Base-by-base conservation (phyloP, 2,113 vertebrate genomes). In the Campylomormyrus numenius region DNA sequence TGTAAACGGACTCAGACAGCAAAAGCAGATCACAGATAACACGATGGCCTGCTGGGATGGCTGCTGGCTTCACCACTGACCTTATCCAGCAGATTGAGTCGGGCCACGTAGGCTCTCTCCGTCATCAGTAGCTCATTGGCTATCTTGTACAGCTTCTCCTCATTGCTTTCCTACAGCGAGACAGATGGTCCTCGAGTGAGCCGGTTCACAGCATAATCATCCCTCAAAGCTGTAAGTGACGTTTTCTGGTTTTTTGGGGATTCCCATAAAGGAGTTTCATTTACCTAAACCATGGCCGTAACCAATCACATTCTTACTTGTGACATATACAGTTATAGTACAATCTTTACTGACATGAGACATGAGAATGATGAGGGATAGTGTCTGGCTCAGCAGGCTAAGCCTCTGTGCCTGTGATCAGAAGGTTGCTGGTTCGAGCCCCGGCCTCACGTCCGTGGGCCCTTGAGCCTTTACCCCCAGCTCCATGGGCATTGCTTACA, bases 131-230 rank as follows among this genome's bases (percentile, higher is more conserved):
- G 98, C 93, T 99, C 98, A 70, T 91, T 99, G 92, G 97, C 98
- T 91, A 99, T 99, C 92, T 99, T 99, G 91, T 97, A 97, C 86
- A 97, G 96, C 94, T 99, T 99, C 94, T 99, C 95, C 53, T 99
- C 97, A 5, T 99, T 96, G 49, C 97, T 99, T 92, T 99, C 98
- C 98, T 99, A 91, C 2, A 93, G 91, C 3, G 91, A 89, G 90
- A 91, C 90, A 50, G 31, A 80, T 5, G 48, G 49, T 24, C 45
- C 15, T 45, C 5, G 5, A 58, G 35, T 7, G 31, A 83, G 10
- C 6, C 2, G 2, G 53, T 31, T 42, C 39, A 49, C 21, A 83
- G 10, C 21, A 45, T 15, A 87, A 89, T 42, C 52, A 27, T 70
- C 10, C 27, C 9, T 66, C 35, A 21, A 74, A 56, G 46, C 53